Conservation (phyloP, 2,888 invertebrate genomes). For the Temnothorax ravouxi region DNA sequence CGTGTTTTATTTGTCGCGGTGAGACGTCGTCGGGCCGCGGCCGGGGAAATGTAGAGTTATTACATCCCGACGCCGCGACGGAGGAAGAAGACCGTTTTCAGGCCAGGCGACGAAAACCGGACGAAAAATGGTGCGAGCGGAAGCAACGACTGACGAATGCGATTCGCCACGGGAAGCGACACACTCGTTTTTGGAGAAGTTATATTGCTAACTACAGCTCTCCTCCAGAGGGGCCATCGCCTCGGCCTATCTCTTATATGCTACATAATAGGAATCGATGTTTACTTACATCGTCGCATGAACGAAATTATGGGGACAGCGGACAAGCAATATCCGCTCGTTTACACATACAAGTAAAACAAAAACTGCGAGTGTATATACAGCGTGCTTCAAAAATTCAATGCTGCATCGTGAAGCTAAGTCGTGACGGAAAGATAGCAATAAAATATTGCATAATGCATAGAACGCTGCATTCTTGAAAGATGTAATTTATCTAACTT, state of each 20-base stretch:
- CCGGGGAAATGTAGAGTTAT: constrained; percentile 78
- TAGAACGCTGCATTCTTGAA: background rate
- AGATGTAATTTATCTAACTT: constrained; percentile 8
- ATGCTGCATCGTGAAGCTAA: background rate
- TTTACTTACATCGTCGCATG: background rate
- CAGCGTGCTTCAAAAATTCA: constrained; percentile 7
- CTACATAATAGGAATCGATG: constrained; percentile 44
- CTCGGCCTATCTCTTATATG: constrained; percentile 56
- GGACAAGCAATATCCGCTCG: background rate
- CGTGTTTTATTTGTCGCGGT: constrained; percentile 75
- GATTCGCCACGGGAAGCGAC: constrained; percentile 70
- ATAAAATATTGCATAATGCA: constrained; percentile 32
- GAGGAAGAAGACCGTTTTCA: constrained; percentile 60
- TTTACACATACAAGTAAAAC: background rate
- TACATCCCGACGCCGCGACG: constrained; percentile 68
- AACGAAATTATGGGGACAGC: background rate
- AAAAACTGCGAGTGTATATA: background rate
- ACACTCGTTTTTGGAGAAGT: constrained; percentile 69
- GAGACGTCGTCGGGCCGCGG: constrained; percentile 65
- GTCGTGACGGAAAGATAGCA: constrained; percentile 6
- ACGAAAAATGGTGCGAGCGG: constrained; percentile 68
- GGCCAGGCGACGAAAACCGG: constrained; percentile 60
- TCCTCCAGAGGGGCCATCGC: constrained; percentile 55
- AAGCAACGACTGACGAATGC: constrained; percentile 74
- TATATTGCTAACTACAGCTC: constrained; percentile 71